Percentiles rank a stretch among this genome's conserved stretches.
Conservation (phyloP, 2,888 invertebrate species). For the Fabriciana adippe region DNA sequence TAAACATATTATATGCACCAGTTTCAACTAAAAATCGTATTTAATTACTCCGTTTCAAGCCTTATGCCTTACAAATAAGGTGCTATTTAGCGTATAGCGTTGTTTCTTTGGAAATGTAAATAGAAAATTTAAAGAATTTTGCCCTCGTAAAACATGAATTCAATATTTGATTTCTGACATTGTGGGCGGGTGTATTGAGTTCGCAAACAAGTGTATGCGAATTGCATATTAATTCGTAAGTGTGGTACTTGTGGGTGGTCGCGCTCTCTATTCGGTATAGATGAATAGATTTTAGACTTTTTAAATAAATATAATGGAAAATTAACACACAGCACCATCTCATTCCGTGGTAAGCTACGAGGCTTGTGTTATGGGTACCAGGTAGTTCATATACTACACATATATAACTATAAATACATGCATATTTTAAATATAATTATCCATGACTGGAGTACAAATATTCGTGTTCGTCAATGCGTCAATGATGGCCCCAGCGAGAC, state of each 20-base stretch:
- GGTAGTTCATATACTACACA: too few species aligned
- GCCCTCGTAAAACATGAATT: conserved; percentile 43
- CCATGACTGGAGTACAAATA: too few species aligned
- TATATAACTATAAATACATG: too few species aligned
- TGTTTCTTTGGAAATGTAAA: conserved; percentile 51
- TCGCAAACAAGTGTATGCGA: conserved; percentile 30
- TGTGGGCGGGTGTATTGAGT: conserved; percentile 34
- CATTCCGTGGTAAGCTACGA: too few species aligned
- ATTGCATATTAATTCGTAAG: conserved; percentile 32
- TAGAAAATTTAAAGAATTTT: conserved; percentile 48
- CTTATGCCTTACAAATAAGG: background rate
- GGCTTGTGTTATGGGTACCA: too few species aligned
- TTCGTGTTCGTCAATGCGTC: too few species aligned
- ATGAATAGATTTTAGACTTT: too few species aligned
- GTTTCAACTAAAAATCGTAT: conserved; percentile 57
- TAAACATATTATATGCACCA: conserved; percentile 70
- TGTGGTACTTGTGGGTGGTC: conserved; percentile 14
- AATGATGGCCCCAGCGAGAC: too few species aligned
- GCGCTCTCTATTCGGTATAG: background rate
- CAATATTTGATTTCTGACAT: conserved; percentile 40
- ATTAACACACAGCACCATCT: too few species aligned
- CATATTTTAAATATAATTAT: too few species aligned
- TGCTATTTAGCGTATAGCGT: background rate
- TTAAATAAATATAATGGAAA: too few species aligned
- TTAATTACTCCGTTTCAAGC: background rate